phyloP scores from a whole-genome alignment of 2,113 vertebrate genomes.

The Syngnathus scovelli region DNA sequence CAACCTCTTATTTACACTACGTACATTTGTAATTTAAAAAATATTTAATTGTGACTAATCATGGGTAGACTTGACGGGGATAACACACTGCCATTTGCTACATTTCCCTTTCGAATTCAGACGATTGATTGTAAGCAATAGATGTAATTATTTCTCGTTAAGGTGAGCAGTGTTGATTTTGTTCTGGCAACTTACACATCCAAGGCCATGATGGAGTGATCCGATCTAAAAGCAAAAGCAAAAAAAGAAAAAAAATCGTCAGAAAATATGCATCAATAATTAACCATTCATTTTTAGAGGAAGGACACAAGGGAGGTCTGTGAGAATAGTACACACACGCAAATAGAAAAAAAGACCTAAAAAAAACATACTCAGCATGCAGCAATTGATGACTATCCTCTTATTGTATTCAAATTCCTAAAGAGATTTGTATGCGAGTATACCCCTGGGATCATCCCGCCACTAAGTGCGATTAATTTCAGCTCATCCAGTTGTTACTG shows the following conservation, averaged over 20 bases:
- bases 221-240: conserved; percentile 78
- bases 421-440: conserved; percentile 12
- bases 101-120: not conserved
- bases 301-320: conserved; percentile 1
- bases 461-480: conserved; percentile 32
- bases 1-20: too few species aligned
- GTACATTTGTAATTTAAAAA: too few species aligned
- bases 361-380: not conserved
- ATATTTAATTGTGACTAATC: too few species aligned
- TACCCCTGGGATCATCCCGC: conserved; percentile 20
- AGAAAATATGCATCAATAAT: not conserved
- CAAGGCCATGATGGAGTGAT: conserved; percentile 92
- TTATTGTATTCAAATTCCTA: conserved; percentile 14
- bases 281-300: not conserved
- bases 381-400: conserved; percentile 4
- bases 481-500: conserved; percentile 23
- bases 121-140: too few species aligned
- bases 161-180: conserved; percentile 4
- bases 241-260: conserved; percentile 12
- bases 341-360: conserved; percentile 11
- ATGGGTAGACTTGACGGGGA: too few species aligned
- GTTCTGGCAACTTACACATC: conserved; percentile 87
- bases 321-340: conserved; percentile 13
- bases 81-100: not conserved
- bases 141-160: not conserved